These are phyloP conservation scores for Tetheella fluctuosa DNA, from an alignment of 2,888 invertebrate species.

Conservation along the genomic window DNA sequence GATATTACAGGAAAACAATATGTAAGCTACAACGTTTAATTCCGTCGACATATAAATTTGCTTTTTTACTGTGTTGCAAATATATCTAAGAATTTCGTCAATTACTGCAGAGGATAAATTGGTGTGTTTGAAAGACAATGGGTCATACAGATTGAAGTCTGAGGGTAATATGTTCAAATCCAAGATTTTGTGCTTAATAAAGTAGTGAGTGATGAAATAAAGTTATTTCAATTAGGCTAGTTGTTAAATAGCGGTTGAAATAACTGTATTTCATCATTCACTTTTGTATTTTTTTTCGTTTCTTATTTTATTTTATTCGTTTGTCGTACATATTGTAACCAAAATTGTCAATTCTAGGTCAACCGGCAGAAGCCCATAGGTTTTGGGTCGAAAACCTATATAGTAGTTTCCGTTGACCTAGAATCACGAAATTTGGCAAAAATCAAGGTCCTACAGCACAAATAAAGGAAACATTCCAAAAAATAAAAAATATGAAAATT, in stretches of 20 bases:
- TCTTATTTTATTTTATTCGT: neutral
- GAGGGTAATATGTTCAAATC: neutral
- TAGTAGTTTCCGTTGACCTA: too few relatives aligned
- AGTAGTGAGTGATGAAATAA: neutral
- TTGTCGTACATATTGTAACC: too few relatives aligned
- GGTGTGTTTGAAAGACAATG: neutral
- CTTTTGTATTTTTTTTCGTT: neutral
- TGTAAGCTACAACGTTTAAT: neutral
- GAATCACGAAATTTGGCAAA: too few relatives aligned
- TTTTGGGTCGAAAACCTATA: too few relatives aligned
- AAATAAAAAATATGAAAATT: too few relatives aligned
- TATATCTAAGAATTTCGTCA: neutral
- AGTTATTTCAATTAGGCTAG: neutral
- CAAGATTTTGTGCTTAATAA: neutral
- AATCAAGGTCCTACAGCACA: too few relatives aligned
- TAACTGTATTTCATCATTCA: constrained; percentile 4
- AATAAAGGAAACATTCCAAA: too few relatives aligned
- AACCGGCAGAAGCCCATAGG: too few relatives aligned
- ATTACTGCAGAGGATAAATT: neutral
- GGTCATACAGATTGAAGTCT: neutral
- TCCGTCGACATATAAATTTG: too few relatives aligned
- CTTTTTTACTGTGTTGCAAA: too few relatives aligned
- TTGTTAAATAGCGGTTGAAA: neutral
- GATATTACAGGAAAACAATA: too few relatives aligned
- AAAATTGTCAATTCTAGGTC: too few relatives aligned